A percentile compares a stretch with the other conserved stretches of the same genome.
These are phyloP conservation scores for Engystomops pustulosus DNA, from an alignment of 2,113 vertebrate species.

Conservation along the genomic window DNA sequence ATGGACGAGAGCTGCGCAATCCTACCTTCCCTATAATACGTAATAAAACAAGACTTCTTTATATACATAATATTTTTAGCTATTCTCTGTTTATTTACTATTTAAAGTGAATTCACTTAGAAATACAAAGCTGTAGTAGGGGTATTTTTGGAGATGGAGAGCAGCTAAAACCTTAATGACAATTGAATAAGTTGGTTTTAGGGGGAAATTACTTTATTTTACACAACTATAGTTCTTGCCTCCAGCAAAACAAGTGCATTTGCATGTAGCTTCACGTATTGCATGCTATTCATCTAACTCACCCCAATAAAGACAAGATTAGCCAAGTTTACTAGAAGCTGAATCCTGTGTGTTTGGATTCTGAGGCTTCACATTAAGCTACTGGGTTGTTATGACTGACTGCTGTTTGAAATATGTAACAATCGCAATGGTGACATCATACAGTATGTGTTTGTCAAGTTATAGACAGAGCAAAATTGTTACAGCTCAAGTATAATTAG, in stretches of 20 bases:
- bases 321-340: not conserved
- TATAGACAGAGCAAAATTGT: slow-evolving; percentile 5
- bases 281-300: slow-evolving; percentile 7
- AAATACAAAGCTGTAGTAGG: too few species aligned
- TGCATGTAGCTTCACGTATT: slow-evolving; percentile 1
- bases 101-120: too few species aligned
- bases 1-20: too few species aligned
- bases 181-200: not conserved
- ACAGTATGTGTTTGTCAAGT: slow-evolving; percentile 32
- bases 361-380: not conserved
- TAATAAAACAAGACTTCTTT: too few species aligned
- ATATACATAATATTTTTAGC: too few species aligned
- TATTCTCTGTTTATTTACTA: too few species aligned
- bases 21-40: too few species aligned
- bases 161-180: not conserved
- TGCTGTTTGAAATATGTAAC: slow-evolving; percentile 11
- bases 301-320: slow-evolving; percentile 34
- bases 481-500: slow-evolving; percentile 34
- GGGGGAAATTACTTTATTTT: not conserved
- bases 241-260: not conserved
- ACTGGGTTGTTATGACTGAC: slow-evolving; percentile 20
- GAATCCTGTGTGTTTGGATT: slow-evolving; percentile 1
- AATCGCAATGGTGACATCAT: slow-evolving; percentile 15
- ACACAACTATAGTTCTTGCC: not conserved
- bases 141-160: too few species aligned